phyloP scores from a whole-genome alignment of 2,888 invertebrate species.

The Caenorhabditis zanzibari region DNA sequence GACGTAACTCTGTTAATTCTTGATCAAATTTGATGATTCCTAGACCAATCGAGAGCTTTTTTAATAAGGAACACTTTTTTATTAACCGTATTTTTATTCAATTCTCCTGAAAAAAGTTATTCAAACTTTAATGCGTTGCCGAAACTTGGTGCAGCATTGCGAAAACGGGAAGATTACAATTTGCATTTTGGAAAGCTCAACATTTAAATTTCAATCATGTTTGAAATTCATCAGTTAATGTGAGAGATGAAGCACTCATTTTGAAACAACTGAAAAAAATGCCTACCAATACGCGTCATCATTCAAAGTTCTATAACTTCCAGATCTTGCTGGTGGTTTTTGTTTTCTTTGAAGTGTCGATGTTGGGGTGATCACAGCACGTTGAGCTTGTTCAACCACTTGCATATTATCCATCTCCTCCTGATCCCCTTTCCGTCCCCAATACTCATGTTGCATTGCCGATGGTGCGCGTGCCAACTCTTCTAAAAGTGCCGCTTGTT shows the following conservation, averaged over 20 bases:
- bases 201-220: no score
- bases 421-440: conserved; percentile 13
- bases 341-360: conserved; percentile 66
- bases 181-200: no score
- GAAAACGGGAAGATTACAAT: no score
- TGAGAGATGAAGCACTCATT: background rate
- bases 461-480: conserved; percentile 71
- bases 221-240: no score
- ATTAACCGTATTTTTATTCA: no score
- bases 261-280: background rate
- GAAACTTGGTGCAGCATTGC: no score
- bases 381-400: conserved; percentile 77
- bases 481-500: conserved; percentile 71
- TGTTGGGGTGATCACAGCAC: conserved; percentile 71
- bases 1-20: no score
- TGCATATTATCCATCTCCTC: conserved; percentile 54
- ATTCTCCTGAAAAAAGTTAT: no score
- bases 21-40: no score
- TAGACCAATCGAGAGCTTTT: no score
- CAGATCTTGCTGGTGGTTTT: conserved; percentile 64
- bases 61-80: no score
- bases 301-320: conserved; percentile 73
- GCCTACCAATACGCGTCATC: conserved; percentile 66
- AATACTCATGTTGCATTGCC: conserved; percentile 66
- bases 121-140: no score